Percentiles rank a stretch among this genome's conserved stretches.
Evolutionary conservation across 2,888 invertebrate genomes (phyloP).

Genomic region (Limenitis camilla): DNA sequence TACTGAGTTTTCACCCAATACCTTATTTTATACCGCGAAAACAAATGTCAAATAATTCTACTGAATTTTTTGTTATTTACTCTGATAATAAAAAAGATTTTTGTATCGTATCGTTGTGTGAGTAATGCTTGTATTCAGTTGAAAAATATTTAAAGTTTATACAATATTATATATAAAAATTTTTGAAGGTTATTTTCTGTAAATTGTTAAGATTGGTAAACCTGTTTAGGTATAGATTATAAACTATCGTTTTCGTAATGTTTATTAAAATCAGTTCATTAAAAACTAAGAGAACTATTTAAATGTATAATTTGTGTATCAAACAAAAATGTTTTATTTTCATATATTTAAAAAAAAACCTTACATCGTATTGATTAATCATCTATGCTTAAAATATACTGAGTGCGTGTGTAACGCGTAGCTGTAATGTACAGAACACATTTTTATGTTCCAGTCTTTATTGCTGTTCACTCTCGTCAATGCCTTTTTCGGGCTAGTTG

Average conservation of each 20-base stretch:
- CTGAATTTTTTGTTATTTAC: background rate
- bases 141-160: no score
- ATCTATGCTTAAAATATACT: background rate
- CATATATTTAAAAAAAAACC: no score
- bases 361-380: background rate
- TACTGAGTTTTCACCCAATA: slow-evolving; percentile 20
- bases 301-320: no score
- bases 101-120: background rate
- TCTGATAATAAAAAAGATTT: background rate
- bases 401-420: background rate
- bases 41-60: slow-evolving; percentile 28
- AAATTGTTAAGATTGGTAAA: slow-evolving; percentile 9
- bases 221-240: slow-evolving; percentile 3
- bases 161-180: background rate
- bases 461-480: no score
- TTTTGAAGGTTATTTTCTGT: slow-evolving; percentile 18
- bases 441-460: no score
- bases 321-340: no score
- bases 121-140: no score
- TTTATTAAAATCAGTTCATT: no score
- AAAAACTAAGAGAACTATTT: background rate
- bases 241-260: background rate
- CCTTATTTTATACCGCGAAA: slow-evolving; percentile 33
- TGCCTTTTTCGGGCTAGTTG: no score
- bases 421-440: no score